These are phyloP conservation scores for Seriola aureovittata DNA, from an alignment of 2,113 vertebrate genomes.

Conservation along the genomic window DNA sequence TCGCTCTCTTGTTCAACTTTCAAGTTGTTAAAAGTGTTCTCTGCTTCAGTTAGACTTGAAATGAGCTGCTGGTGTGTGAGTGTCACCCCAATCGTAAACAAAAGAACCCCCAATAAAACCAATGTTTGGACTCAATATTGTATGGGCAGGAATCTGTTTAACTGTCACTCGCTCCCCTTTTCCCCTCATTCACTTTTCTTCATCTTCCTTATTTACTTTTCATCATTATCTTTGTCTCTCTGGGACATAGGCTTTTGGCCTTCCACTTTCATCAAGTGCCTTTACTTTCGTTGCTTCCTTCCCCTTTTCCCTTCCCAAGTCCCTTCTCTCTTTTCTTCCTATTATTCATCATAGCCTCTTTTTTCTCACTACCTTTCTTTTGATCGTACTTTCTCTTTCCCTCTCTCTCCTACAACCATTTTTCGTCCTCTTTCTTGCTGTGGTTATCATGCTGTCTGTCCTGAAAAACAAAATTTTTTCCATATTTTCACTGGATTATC, in stretches of 20 bases:
- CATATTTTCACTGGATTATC: conserved; percentile 16
- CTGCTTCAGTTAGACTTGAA: conserved; percentile 29
- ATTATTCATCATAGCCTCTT: background rate
- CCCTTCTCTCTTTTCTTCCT: background rate
- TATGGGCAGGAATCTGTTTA: background rate
- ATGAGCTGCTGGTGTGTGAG: conserved; percentile 24
- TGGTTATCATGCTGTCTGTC: background rate
- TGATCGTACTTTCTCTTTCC: background rate
- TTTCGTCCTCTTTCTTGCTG: background rate
- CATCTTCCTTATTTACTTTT: conserved; percentile 25
- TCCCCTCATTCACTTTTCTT: conserved; percentile 20
- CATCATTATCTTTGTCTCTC: conserved; percentile 16
- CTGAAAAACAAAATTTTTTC: background rate
- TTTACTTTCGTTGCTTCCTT: background rate
- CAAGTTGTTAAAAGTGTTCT: conserved; percentile 20
- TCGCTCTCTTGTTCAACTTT: conserved; percentile 12
- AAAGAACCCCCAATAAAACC: background rate
- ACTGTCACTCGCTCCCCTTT: background rate
- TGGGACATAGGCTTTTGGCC: conserved; percentile 2
- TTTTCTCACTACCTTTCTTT: background rate
- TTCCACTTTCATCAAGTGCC: background rate
- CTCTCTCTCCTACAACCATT: background rate
- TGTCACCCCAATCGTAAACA: background rate
- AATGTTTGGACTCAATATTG: conserved; percentile 26
- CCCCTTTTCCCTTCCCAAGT: background rate